These are phyloP conservation scores for Dasysyrphus tricinctus DNA, from an alignment of 2,888 invertebrate species.

Conservation along the genomic window DNA sequence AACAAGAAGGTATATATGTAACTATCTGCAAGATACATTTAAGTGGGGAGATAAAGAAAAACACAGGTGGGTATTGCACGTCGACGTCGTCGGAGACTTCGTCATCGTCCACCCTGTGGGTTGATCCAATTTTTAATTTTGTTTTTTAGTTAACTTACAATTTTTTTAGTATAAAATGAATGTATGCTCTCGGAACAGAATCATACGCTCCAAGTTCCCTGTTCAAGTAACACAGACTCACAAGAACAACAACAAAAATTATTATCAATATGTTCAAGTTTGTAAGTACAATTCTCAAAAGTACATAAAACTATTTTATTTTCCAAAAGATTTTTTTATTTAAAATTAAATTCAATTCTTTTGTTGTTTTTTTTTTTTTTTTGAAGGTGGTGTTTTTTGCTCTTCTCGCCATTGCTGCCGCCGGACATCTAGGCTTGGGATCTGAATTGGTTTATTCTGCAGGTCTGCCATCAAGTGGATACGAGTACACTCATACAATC, in stretches of 20 bases:
- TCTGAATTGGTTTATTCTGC: constrained; percentile 70
- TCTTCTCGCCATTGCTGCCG: constrained; percentile 75
- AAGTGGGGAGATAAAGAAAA: constrained; percentile 8
- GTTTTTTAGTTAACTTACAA: constrained; percentile 14
- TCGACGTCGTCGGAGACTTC: no score
- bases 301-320: background rate
- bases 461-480: constrained; percentile 75
- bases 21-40: background rate
- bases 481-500: constrained; percentile 77
- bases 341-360: background rate
- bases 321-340: background rate
- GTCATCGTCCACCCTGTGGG: constrained; percentile 42
- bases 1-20: background rate
- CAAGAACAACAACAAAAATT: constrained; percentile 40
- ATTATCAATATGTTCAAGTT: constrained; percentile 74
- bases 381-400: constrained; percentile 77
- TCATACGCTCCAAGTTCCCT: constrained; percentile 64
- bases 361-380: background rate
- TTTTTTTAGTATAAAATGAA: constrained; percentile 60
- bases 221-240: constrained; percentile 71
- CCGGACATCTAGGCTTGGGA: constrained; percentile 63
- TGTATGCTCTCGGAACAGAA: constrained; percentile 34
- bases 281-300: constrained; percentile 58
- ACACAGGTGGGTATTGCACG: constrained; percentile 46
- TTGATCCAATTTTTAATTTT: constrained; percentile 40